Evolutionary conservation across 2,888 invertebrate species (phyloP), one percentile per base, ranked within the genome.

Genomic region (Monoplex corrugatus): DNA sequence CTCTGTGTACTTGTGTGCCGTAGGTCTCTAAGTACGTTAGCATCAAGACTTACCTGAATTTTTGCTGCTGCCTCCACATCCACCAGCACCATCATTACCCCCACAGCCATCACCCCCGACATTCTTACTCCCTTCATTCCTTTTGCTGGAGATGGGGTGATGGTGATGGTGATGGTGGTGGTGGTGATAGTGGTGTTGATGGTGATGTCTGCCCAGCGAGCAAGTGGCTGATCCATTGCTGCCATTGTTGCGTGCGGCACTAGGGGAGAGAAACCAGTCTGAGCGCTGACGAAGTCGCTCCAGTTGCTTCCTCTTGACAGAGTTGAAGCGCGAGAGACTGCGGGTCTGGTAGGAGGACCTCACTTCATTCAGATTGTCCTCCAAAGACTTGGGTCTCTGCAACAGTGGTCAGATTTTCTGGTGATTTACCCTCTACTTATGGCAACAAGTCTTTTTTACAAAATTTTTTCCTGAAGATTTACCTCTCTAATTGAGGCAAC

Each of bases 281-380:
- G 99, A 99, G 94, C 99, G 97, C 93, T 99, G 98, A 96, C 98
- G 97, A 98, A 99, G 98, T 94, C 99, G 97, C 96, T 98, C 98
- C 92, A 99, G 98, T 97, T 99, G 99, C 96, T 98, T 97, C 97
- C 95, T 93, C 88, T 95, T 95, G 32, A 96, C 95, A 35, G 95
- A 94, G 91, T 96, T 95, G 91, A 95, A 95, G 43, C 96, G 92
- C 91, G 94, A 95, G 82, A 95, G 93, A 90, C 95, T 95, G n/a
- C 92, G 91, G 57, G 89, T 90, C 43, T 93, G 92, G 63, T 94
- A 93, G 86, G 92, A 91, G 43, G 93, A 93, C 82, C 93, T 91
- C 86, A 93, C 91, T 88, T 94, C 95, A 91, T 95, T 94, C 57
- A 95, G 90, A 91, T 93, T 94, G 90, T 95, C 94, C 89, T 95